Percentiles rank a stretch among this genome's conserved stretches.
phyloP scores from a whole-genome alignment of 2,888 invertebrate genomes.

The Drosophila sordidula region DNA sequence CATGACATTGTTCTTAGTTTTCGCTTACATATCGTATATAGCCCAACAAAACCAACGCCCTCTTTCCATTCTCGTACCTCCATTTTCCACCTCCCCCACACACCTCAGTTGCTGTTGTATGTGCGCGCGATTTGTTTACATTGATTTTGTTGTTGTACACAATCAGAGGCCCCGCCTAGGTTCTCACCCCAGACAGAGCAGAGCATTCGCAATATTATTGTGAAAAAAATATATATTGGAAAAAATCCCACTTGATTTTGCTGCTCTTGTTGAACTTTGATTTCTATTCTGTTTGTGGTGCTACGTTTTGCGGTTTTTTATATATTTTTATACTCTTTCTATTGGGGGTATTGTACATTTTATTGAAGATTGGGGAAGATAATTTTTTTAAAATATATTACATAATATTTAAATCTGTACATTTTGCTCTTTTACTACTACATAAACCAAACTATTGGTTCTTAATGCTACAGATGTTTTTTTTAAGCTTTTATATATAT shows the following conservation, averaged over 20 bases:
- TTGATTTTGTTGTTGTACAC: slow-evolving; percentile 63
- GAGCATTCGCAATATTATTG: slow-evolving; percentile 63
- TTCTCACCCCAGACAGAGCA: slow-evolving; percentile 11
- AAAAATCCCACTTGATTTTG: slow-evolving; percentile 40
- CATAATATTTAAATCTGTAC: no score
- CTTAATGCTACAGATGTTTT: no score
- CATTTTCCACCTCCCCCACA: not conserved
- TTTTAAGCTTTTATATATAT: no score
- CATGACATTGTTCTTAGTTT: slow-evolving; percentile 78
- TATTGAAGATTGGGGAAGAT: not conserved
- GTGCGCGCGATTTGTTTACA: slow-evolving; percentile 66
- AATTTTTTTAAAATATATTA: no score
- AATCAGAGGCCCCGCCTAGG: slow-evolving; percentile 46
- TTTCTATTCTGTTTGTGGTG: slow-evolving; percentile 42
- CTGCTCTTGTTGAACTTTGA: slow-evolving; percentile 50
- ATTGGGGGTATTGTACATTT: not conserved
- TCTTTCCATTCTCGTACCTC: not conserved
- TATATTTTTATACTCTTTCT: slow-evolving; percentile 5
- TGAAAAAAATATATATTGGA: slow-evolving; percentile 13
- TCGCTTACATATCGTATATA: slow-evolving; percentile 43
- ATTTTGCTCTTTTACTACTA: no score
- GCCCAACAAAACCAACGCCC: slow-evolving; percentile 7
- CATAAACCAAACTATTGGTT: no score
- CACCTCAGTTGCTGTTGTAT: slow-evolving; percentile 29
- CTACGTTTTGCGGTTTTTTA: slow-evolving; percentile 21